Evolutionary conservation across 2,113 vertebrate genomes (phyloP), one percentile per base, ranked within the genome.

Genomic region (Hydrochoerus hydrochaeris): DNA sequence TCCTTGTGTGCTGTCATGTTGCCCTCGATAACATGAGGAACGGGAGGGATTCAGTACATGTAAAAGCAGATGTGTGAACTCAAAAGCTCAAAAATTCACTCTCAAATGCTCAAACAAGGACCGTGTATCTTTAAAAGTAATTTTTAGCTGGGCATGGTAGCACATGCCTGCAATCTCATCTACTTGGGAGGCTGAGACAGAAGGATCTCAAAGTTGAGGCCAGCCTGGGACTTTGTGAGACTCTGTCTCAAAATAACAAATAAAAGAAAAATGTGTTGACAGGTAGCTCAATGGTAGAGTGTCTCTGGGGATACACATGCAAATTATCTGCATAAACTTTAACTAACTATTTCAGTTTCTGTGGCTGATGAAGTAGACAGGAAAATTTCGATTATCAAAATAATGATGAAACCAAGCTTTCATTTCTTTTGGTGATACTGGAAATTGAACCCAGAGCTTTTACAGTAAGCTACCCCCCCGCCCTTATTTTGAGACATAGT

Each of bases 341-440:
- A 77, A 87, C 60, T 49, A 77, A 87, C 60, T 14, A 12, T 52
- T 80, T 91, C 24, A 69, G 2, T 95, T 90, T 73, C 41, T 95
- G 73, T 86, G 67, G 44, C 17, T 75, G 44, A 85, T 83, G 28
- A 44, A 52, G 46, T 77, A 52, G 28, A 38, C 32, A n/a, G 67
- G 30, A 94, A n/a, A 26, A 30, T 87, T 95, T 85, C 77, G 26
- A 78, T 41, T 58, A 44, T 82, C 62, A 83, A 78, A 92, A 41
- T 88, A 65, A 93, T 30, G 46, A 24, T 46, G 17, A 62, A 71
- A 49, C 11, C 22, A 41, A 77, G 19, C 82, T 60, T 44, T 75
- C 10, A 10, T 73, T 73, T 46, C 26, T 46, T 77, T 46, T 77
- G 5, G 24, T 28, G 73, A 12, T 77, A 46, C 41, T 28, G 12